A percentile compares a stretch with the other conserved stretches of the same genome.
Evolutionary conservation across 2,797 vertebrate species (phyloP).

Genomic region (Dallia pectoralis): DNA sequence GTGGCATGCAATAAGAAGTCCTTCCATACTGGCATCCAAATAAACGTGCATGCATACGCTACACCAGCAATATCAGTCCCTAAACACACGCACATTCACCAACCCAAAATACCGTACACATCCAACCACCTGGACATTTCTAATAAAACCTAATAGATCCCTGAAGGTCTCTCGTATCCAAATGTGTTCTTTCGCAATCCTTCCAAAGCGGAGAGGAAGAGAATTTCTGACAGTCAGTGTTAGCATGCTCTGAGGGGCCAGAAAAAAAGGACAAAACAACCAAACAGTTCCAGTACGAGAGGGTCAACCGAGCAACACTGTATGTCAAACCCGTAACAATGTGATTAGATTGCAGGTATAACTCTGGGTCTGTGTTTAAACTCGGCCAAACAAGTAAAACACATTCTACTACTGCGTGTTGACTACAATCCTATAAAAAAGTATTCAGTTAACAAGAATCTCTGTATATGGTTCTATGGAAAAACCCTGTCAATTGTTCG

Average conservation of each 20-base stretch:
- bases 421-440: not conserved
- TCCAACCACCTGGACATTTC: not conserved
- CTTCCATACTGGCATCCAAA: not conserved
- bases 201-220: not conserved
- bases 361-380: not conserved
- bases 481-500: no score
- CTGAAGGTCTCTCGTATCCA: not conserved
- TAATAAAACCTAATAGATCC: not conserved
- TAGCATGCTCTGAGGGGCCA: not conserved
- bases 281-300: no score
- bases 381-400: not conserved
- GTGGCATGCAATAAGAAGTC: slow-evolving; percentile 13
- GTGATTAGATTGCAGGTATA: not conserved
- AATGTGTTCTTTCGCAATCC: not conserved
- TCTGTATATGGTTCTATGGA: no score
- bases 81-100: slow-evolving; percentile 14
- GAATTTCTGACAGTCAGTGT: not conserved
- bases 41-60: no score
- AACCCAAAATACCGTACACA: slow-evolving; percentile 12
- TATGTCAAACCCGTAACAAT: not conserved
- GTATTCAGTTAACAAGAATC: no score
- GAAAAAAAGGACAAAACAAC: not conserved
- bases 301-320: not conserved
- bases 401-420: not conserved
- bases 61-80: slow-evolving; percentile 13